Conservation (phyloP, 2,797 vertebrate species). For the Rhinichthys osculus region DNA sequence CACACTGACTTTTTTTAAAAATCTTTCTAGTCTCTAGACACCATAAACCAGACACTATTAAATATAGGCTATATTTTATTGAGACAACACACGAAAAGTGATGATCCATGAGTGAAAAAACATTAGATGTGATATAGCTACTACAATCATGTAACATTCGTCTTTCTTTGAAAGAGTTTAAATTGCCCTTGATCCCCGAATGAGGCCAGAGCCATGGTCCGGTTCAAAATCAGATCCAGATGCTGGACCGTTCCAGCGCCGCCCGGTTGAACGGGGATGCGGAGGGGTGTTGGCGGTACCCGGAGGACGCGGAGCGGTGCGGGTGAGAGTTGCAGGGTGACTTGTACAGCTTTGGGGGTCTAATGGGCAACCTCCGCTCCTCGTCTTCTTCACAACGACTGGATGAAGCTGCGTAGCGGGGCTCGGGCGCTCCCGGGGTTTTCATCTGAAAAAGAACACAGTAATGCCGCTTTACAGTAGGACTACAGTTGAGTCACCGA, state of each 20-base stretch:
- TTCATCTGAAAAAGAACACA: conserved; percentile 50
- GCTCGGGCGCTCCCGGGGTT: conserved; percentile 40
- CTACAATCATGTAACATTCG: not conserved
- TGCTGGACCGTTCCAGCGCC: conserved; percentile 72
- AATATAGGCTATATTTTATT: not conserved
- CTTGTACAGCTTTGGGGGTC: conserved; percentile 63
- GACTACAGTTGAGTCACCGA: conserved; percentile 58
- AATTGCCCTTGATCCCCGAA: not conserved
- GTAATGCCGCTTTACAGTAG: conserved; percentile 23
- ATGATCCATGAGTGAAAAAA: not conserved
- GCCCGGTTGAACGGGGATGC: conserved; percentile 39
- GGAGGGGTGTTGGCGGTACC: not conserved
- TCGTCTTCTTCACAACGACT: conserved; percentile 47
- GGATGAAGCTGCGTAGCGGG: conserved; percentile 19
- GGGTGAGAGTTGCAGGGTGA: conserved; percentile 55
- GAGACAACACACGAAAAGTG: not conserved
- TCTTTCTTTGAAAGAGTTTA: not conserved
- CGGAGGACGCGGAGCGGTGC: conserved; percentile 22
- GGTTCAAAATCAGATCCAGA: conserved; percentile 72
- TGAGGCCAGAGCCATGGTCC: conserved; percentile 10
- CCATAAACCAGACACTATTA: not conserved
- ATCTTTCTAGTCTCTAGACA: not conserved
- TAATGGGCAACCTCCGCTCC: conserved; percentile 15
- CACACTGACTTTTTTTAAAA: no score
- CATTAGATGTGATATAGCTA: not conserved